phyloP scores from a whole-genome alignment of 1,140 invertebrate genomes.

The Drosophila sturtevanti region DNA sequence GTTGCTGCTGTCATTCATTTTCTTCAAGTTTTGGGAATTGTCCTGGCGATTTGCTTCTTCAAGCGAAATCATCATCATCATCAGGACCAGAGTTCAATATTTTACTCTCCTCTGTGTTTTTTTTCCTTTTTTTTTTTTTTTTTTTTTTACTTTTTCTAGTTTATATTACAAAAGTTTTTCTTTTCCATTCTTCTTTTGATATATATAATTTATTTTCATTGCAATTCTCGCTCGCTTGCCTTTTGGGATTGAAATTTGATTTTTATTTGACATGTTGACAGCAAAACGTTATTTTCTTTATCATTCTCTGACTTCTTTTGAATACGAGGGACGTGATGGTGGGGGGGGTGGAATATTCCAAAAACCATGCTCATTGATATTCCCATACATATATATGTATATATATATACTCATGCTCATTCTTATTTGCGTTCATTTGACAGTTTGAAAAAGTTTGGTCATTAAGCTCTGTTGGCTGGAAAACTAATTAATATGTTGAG shows the following conservation, averaged over 20 bases:
- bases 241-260: constrained; percentile 71
- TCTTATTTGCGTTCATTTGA: constrained; percentile 26
- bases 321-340: background rate
- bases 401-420: constrained; percentile 16
- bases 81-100: constrained; percentile 43
- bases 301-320: background rate
- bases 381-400: constrained; percentile 7
- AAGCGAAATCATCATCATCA: constrained; percentile 49
- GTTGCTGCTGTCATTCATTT: constrained; percentile 49
- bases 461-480: constrained; percentile 63
- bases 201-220: constrained; percentile 77
- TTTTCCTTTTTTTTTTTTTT: background rate
- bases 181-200: constrained; percentile 34
- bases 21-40: constrained; percentile 67
- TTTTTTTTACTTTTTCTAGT: constrained; percentile 40
- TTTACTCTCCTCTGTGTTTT: background rate
- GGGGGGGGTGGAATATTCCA: too few species aligned
- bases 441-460: constrained; percentile 50
- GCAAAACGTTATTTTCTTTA: constrained; percentile 9
- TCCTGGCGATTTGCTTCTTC: constrained; percentile 59
- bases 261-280: constrained; percentile 80
- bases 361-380: constrained; percentile 2
- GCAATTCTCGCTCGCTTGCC: constrained; percentile 66
- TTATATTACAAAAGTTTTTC: constrained; percentile 74
- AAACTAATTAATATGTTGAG: constrained; percentile 78